Percentiles rank a stretch among this genome's conserved stretches.
These are phyloP conservation scores for Ptychadena robeensis DNA, from an alignment of 2,797 vertebrate genomes.

Conservation along the genomic window DNA sequence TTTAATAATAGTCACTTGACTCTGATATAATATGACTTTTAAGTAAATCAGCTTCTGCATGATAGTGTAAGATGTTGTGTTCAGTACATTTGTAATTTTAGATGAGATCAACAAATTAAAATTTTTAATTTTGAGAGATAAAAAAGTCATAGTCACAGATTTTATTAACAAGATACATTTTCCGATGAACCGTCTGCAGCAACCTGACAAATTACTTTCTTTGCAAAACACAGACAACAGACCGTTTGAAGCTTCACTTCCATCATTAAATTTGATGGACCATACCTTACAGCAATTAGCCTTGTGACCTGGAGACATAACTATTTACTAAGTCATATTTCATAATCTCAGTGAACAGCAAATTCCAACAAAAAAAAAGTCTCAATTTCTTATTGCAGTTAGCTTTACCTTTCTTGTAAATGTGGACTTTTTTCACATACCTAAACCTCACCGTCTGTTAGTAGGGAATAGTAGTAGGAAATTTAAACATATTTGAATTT, in stretches of 20 bases:
- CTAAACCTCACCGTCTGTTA: too few species aligned
- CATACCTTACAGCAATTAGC: slow-evolving; percentile 53
- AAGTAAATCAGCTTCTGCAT: slow-evolving; percentile 48
- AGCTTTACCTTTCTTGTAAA: not conserved
- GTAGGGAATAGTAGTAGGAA: too few species aligned
- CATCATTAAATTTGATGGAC: slow-evolving; percentile 51
- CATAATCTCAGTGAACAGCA: slow-evolving; percentile 13
- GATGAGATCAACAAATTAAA: slow-evolving; percentile 28
- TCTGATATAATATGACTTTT: slow-evolving; percentile 48
- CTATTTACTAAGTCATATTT: slow-evolving; percentile 39
- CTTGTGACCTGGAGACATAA: slow-evolving; percentile 46
- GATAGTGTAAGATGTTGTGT: slow-evolving; percentile 1
- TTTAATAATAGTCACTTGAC: slow-evolving; percentile 35
- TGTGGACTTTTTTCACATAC: not conserved
- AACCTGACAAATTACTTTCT: slow-evolving; percentile 32
- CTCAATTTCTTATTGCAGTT: not conserved
- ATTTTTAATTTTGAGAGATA: slow-evolving; percentile 26
- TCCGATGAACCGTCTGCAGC: slow-evolving; percentile 6
- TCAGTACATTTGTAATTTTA: slow-evolving; percentile 1
- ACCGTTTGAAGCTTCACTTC: slow-evolving; percentile 38
- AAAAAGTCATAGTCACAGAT: not conserved
- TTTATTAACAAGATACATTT: slow-evolving; percentile 27
- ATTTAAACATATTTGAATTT: too few species aligned
- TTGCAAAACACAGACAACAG: slow-evolving; percentile 30
- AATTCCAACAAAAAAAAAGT: slow-evolving; percentile 8